Percentiles rank a stretch among this genome's conserved stretches.
These are phyloP conservation scores for Hemitrygon akajei DNA, from an alignment of 2,797 vertebrate species.

Conservation along the genomic window DNA sequence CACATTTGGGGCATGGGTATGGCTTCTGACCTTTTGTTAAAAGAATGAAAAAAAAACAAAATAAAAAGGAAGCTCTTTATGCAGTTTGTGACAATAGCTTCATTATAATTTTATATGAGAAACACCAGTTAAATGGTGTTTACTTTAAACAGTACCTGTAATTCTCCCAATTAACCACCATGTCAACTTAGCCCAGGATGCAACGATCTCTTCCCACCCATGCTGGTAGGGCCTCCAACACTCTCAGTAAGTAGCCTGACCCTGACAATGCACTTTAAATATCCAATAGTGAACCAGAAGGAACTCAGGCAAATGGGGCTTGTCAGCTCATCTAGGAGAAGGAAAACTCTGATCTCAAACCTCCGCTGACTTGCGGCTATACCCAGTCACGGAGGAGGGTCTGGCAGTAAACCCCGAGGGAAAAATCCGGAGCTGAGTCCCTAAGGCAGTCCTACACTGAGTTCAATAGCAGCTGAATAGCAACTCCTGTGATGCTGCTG, in stretches of 20 bases:
- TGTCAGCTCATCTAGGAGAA: too few relatives aligned
- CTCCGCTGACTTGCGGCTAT: too few relatives aligned
- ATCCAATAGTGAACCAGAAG: neutral
- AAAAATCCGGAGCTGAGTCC: too few relatives aligned
- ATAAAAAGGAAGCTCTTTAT: slow-evolving; percentile 33
- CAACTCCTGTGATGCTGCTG: too few relatives aligned
- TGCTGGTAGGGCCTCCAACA: too few relatives aligned
- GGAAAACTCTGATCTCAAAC: too few relatives aligned
- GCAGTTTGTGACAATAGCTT: slow-evolving; percentile 36
- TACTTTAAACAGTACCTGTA: neutral
- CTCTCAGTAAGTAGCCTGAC: slow-evolving; percentile 2
- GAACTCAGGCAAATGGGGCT: too few relatives aligned
- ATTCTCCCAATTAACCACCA: neutral
- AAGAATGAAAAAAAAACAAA: slow-evolving; percentile 20
- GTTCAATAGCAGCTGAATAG: too few relatives aligned
- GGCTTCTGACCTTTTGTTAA: slow-evolving; percentile 70
- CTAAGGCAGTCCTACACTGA: too few relatives aligned
- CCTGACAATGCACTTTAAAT: neutral
- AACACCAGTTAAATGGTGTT: neutral
- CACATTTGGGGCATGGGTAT: slow-evolving; percentile 72
- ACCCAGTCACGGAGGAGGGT: too few relatives aligned
- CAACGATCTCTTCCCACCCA: neutral
- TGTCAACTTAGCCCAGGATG: neutral
- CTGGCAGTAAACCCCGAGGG: too few relatives aligned
- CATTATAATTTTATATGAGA: neutral